A percentile compares a stretch with the other conserved stretches of the same genome.
These are phyloP conservation scores for Microtus montanus DNA, from an alignment of 2,113 vertebrate species.

Conservation along the genomic window DNA sequence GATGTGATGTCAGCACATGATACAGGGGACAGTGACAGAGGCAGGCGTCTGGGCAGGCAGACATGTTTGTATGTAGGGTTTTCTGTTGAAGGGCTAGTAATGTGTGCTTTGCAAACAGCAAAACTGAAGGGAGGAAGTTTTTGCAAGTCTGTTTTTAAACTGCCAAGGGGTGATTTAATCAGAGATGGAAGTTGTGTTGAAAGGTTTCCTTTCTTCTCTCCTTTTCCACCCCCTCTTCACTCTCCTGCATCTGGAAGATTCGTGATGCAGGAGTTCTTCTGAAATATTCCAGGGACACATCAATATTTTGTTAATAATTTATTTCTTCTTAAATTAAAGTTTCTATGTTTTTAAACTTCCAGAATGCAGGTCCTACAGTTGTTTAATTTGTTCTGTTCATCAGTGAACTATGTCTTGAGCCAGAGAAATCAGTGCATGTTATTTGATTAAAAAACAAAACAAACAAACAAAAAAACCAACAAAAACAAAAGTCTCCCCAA, in stretches of 20 bases:
- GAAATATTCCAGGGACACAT: not conserved
- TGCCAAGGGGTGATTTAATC: not conserved
- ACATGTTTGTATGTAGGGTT: not conserved
- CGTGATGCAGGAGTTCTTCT: not conserved
- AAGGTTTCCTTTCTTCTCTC: not conserved
- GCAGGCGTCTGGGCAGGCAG: not conserved
- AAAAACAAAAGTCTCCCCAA: not conserved
- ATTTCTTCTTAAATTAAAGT: not conserved
- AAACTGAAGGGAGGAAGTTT: not conserved
- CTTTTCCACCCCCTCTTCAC: not conserved
- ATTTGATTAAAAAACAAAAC: not conserved
- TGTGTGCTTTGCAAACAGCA: conserved; percentile 17
- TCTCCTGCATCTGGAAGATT: not conserved
- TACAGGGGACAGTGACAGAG: not conserved
- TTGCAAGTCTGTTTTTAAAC: not conserved
- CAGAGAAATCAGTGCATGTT: not conserved
- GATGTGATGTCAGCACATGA: not conserved
- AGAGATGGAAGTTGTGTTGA: not conserved
- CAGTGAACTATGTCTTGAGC: not conserved
- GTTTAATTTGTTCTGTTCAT: not conserved
- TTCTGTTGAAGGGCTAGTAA: not conserved
- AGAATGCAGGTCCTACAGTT: not conserved
- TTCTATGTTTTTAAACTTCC: not conserved
- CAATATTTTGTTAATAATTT: not conserved
- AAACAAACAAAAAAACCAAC: not conserved